Percentiles rank a stretch among this genome's conserved stretches.
phyloP scores from a whole-genome alignment of 2,888 invertebrate genomes.

The Ormyrus labotus region DNA sequence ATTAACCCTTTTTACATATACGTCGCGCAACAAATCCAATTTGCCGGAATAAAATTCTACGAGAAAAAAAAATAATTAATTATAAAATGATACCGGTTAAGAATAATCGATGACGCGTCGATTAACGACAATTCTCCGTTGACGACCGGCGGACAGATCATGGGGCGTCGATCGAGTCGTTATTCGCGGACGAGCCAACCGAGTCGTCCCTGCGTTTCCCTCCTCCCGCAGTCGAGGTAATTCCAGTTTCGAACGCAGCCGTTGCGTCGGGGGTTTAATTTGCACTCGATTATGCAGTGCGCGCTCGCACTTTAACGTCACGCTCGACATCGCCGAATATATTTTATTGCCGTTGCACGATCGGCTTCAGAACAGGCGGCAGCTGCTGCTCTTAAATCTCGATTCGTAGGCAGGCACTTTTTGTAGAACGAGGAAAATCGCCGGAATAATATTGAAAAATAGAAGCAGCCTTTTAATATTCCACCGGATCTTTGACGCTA shows the following conservation, averaged over 20 bases:
- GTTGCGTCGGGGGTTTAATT: conserved; percentile 62
- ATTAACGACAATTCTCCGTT: not conserved
- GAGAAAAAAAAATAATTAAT: too few relatives aligned
- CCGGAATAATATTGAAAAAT: too few relatives aligned
- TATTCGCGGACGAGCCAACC: not conserved
- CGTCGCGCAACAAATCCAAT: too few relatives aligned
- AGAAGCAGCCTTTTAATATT: too few relatives aligned
- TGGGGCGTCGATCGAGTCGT: conserved; percentile 42
- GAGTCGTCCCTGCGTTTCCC: not conserved
- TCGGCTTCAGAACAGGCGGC: not conserved
- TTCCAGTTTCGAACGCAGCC: too few relatives aligned
- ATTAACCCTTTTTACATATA: too few relatives aligned
- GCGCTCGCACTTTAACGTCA: conserved; percentile 50
- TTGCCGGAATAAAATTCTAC: too few relatives aligned
- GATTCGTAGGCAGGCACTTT: too few relatives aligned
- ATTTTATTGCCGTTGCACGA: conserved; percentile 55
- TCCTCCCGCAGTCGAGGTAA: not conserved
- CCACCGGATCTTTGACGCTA: too few relatives aligned
- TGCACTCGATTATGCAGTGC: conserved; percentile 63
- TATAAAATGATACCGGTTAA: too few relatives aligned
- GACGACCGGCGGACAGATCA: conserved; percentile 35
- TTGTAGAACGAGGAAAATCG: too few relatives aligned
- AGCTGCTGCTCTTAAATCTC: too few relatives aligned
- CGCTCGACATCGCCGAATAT: conserved; percentile 46
- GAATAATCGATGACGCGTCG: not conserved